Evolutionary conservation across 2,113 vertebrate genomes (phyloP).

Genomic region (Entelurus aequoreus): DNA sequence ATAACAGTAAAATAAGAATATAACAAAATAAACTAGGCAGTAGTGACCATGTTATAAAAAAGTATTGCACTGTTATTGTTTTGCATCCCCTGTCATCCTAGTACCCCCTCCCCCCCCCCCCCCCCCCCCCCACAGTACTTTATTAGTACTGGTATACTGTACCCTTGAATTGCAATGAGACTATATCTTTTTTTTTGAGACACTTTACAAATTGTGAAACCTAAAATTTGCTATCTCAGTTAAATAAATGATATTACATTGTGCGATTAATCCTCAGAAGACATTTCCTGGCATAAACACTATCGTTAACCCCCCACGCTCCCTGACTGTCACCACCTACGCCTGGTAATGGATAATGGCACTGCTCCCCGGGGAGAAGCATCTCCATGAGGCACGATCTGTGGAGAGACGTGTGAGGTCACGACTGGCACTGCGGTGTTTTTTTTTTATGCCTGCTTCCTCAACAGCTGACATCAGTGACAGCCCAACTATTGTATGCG

Average conservation of each 20-base stretch:
- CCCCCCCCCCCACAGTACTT: no score
- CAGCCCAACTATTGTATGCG: neutral
- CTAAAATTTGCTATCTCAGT: conserved; percentile 24
- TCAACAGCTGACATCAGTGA: conserved; percentile 12
- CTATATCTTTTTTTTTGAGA: neutral
- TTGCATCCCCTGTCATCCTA: no score
- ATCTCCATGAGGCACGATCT: conserved; percentile 51
- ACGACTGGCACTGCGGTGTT: conserved; percentile 41
- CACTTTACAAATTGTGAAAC: conserved; percentile 7
- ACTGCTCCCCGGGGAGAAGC: conserved; percentile 47
- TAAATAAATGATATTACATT: conserved; percentile 40
- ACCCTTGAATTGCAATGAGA: no score
- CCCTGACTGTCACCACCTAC: conserved; percentile 53
- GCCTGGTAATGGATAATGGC: conserved; percentile 59
- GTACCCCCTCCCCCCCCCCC: no score
- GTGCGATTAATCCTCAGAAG: conserved; percentile 57
- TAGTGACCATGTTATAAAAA: no score
- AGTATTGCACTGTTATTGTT: no score
- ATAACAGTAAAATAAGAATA: no score
- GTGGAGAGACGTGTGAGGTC: conserved; percentile 61
- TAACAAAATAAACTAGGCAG: no score
- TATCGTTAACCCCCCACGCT: conserved; percentile 33
- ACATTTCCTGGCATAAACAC: conserved; percentile 54
- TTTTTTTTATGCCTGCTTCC: conserved; percentile 16
- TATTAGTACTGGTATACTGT: no score